phyloP scores from a whole-genome alignment of 2,888 invertebrate genomes.

The Agonopterix subpropinquella region DNA sequence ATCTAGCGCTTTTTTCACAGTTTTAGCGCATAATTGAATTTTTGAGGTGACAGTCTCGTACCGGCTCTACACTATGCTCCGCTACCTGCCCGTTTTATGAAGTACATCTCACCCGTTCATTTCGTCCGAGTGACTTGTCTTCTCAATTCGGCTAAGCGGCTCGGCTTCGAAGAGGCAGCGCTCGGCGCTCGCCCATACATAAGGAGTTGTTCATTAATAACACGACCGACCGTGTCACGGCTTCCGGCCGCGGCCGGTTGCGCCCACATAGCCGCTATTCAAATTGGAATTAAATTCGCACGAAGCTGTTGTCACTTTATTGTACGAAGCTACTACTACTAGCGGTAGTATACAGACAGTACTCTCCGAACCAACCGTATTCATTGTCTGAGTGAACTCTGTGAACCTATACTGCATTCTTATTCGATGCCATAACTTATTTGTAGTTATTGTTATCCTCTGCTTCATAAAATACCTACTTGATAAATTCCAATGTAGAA shows the following conservation, averaged over 20 bases:
- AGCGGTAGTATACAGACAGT: constrained; percentile 17
- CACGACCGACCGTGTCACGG: constrained; percentile 57
- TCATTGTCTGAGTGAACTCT: constrained; percentile 11
- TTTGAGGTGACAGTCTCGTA: no score
- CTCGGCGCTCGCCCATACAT: constrained; percentile 35
- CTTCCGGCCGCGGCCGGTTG: constrained; percentile 50
- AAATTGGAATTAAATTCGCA: constrained; percentile 62
- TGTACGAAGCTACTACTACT: constrained; percentile 30
- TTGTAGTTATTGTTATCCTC: not conserved
- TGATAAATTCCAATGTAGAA: no score
- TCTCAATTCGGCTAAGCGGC: constrained; percentile 22
- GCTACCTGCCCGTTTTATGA: constrained; percentile 20
- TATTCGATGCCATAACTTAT: constrained; percentile 1
- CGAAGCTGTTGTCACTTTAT: constrained; percentile 31
- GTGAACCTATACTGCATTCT: constrained; percentile 5
- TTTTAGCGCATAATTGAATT: no score
- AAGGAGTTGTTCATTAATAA: constrained; percentile 62
- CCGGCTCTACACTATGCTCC: no score
- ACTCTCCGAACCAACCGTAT: constrained; percentile 18
- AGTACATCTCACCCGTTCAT: constrained; percentile 11
- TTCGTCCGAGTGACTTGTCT: constrained; percentile 10
- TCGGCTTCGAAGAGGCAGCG: constrained; percentile 26
- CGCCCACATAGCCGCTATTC: constrained; percentile 35
- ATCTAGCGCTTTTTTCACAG: no score
- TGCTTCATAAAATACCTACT: not conserved